These are phyloP conservation scores for Apaloderma vittatum DNA, from an alignment of 2,113 vertebrate species.

Conservation along the genomic window DNA sequence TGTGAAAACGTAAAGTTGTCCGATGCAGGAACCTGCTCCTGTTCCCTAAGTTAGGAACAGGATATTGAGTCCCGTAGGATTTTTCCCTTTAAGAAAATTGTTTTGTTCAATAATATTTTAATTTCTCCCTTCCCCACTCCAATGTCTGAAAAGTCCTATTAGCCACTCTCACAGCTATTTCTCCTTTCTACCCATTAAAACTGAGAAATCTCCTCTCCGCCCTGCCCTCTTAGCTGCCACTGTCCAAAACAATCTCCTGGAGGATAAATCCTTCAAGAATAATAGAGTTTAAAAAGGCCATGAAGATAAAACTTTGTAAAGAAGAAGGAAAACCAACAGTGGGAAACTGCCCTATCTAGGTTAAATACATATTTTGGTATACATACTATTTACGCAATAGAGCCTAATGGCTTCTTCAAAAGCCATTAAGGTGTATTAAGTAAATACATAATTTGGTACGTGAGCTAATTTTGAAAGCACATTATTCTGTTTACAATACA, in stretches of 20 bases:
- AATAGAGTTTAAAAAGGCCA: conserved; percentile 55
- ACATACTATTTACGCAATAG: conserved; percentile 52
- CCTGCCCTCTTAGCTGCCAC: background rate
- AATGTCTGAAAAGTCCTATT: background rate
- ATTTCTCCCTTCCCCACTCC: background rate
- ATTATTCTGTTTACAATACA: conserved; percentile 73
- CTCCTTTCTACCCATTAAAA: background rate
- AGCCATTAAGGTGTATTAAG: conserved; percentile 78
- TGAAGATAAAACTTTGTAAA: conserved; percentile 72
- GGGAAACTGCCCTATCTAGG: conserved; percentile 59
- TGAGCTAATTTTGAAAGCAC: conserved; percentile 77
- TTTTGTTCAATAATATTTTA: background rate
- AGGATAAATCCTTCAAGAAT: conserved; percentile 52
- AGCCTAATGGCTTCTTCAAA: conserved; percentile 78
- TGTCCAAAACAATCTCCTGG: background rate
- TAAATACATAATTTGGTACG: conserved; percentile 76
- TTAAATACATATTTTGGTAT: conserved; percentile 72
- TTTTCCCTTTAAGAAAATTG: background rate
- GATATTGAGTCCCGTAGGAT: background rate
- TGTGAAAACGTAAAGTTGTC: background rate
- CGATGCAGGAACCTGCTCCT: background rate
- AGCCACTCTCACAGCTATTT: background rate
- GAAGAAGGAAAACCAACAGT: conserved; percentile 57
- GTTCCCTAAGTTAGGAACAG: background rate
- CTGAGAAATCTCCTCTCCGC: background rate